Evolutionary conservation across 1,140 invertebrate genomes (phyloP).

Genomic region (Cotesia glomerata): DNA sequence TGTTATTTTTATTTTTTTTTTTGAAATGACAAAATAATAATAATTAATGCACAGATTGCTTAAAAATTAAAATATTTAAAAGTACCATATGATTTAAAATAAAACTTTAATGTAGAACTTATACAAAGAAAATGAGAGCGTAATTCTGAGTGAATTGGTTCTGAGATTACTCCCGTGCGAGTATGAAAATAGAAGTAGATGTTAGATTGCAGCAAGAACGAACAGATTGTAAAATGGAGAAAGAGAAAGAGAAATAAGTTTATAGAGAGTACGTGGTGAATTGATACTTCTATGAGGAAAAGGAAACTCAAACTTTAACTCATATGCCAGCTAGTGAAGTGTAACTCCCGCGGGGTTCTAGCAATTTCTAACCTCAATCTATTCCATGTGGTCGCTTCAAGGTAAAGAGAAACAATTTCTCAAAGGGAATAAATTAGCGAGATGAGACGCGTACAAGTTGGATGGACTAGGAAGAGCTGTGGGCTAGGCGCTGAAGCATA

Average conservation of each 20-base stretch:
- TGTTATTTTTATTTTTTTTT: too few relatives aligned
- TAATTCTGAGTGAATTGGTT: not conserved
- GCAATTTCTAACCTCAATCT: constrained; percentile 4
- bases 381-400: not conserved
- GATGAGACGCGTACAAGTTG: not conserved
- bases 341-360: not conserved
- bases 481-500: not conserved
- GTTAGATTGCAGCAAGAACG: not conserved
- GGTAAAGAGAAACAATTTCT: constrained; percentile 41
- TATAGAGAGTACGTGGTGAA: not conserved
- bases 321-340: not conserved
- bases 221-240: not conserved
- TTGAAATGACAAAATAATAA: too few relatives aligned
- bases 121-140: not conserved
- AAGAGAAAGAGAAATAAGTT: not conserved
- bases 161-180: not conserved
- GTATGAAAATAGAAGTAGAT: not conserved
- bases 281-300: not conserved
- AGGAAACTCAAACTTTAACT: not conserved
- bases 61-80: too few relatives aligned
- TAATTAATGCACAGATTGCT: too few relatives aligned
- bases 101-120: too few relatives aligned
- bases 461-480: not conserved
- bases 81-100: too few relatives aligned
- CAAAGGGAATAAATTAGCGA: constrained; percentile 38